These are phyloP conservation scores for Notodonta ziczac DNA, from an alignment of 2,888 invertebrate species.

Conservation along the genomic window DNA sequence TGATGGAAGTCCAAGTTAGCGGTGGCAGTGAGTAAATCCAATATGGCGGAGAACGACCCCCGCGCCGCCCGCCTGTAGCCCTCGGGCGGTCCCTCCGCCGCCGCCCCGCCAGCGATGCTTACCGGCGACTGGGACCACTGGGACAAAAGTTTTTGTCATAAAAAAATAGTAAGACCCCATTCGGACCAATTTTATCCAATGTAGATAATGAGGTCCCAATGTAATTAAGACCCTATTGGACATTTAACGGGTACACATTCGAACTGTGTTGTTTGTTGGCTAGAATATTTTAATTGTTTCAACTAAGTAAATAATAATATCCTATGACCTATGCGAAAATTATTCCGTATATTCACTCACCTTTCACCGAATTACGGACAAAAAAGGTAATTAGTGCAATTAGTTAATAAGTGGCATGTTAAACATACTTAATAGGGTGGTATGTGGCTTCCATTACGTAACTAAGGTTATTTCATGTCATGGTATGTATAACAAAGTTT, in stretches of 20 bases:
- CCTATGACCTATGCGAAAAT: too few species aligned
- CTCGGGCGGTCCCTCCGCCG: constrained; percentile 89
- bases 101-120: constrained; percentile 90
- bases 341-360: too few species aligned
- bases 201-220: too few species aligned
- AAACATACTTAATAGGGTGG: neutral
- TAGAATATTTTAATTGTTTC: too few species aligned
- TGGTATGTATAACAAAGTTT: constrained; percentile 23
- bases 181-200: too few species aligned
- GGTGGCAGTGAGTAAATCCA: constrained; percentile 92
- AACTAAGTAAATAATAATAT: too few species aligned
- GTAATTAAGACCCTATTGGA: too few species aligned
- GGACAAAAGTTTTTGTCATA: constrained; percentile 9
- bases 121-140: constrained; percentile 91
- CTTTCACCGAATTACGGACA: too few species aligned
- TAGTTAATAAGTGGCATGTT: neutral
- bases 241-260: too few species aligned
- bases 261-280: too few species aligned
- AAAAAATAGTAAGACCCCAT: too few species aligned
- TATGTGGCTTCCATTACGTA: neutral
- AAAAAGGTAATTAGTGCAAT: too few species aligned
- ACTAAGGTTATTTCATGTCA: neutral
- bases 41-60: constrained; percentile 92
- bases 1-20: constrained; percentile 87
- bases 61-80: constrained; percentile 91